Evolutionary conservation across 2,797 vertebrate species (phyloP).

Genomic region (Prionace glauca): DNA sequence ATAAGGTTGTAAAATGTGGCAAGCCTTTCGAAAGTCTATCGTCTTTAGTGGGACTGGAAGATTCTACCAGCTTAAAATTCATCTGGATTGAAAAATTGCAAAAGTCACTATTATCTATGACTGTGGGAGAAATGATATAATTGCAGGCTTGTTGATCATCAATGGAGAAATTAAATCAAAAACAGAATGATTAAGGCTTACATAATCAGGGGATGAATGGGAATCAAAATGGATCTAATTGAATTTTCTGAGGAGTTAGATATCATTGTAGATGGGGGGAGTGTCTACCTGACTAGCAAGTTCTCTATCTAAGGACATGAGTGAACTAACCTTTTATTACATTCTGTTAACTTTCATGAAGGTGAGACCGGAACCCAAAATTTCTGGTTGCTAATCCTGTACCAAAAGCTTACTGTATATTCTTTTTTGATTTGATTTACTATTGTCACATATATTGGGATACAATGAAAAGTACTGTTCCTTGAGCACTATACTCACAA

Average conservation of each 20-base stretch:
- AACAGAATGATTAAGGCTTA: not conserved
- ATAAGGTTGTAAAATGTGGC: too few species aligned
- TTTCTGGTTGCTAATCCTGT: not conserved
- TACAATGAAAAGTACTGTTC: too few species aligned
- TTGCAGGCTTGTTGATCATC: not conserved
- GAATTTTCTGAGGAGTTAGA: not conserved
- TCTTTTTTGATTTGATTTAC: too few species aligned
- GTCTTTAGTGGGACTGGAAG: too few species aligned
- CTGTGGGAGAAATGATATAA: not conserved
- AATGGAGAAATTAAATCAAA: not conserved
- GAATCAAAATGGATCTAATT: not conserved
- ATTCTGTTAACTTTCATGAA: not conserved
- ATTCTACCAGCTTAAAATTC: too few species aligned
- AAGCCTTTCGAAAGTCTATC: too few species aligned
- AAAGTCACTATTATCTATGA: not conserved
- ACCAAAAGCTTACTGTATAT: not conserved
- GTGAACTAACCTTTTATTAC: not conserved
- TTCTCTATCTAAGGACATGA: not conserved
- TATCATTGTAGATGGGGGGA: not conserved
- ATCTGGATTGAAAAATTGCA: not conserved
- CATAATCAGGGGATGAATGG: not conserved
- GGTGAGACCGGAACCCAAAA: not conserved
- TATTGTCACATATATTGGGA: too few species aligned
- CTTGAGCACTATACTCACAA: too few species aligned
- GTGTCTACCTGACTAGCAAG: not conserved